Evolutionary conservation across 2,888 invertebrate genomes (phyloP).

Genomic region (Megalurothrips usitatus): DNA sequence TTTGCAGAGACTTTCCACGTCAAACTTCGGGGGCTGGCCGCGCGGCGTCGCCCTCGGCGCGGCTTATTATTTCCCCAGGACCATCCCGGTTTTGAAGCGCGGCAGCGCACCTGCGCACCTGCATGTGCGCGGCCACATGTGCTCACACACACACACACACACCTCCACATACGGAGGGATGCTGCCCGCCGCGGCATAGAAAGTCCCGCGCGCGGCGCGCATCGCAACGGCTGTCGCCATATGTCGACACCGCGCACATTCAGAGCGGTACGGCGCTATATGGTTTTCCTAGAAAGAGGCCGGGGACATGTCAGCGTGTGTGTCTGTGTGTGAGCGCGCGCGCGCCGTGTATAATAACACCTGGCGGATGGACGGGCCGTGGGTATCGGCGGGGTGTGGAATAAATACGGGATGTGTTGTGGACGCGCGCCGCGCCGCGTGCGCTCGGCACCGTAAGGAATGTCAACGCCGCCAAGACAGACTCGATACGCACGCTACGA

Average conservation of each 20-base stretch:
- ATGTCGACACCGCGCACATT: slow-evolving; percentile 5
- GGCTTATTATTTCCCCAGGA: too few species aligned
- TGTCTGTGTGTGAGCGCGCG: not conserved
- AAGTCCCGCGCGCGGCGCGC: not conserved
- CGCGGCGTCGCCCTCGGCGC: too few species aligned
- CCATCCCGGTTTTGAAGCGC: too few species aligned
- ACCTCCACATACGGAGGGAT: slow-evolving; percentile 7
- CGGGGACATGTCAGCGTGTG: not conserved
- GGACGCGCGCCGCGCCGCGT: too few species aligned
- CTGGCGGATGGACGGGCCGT: not conserved
- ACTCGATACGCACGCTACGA: too few species aligned
- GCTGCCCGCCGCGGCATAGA: not conserved
- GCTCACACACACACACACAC: not conserved
- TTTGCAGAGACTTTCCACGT: too few species aligned
- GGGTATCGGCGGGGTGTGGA: too few species aligned
- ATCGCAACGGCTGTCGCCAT: slow-evolving; percentile 3
- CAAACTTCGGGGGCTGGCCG: too few species aligned
- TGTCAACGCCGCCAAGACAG: too few species aligned
- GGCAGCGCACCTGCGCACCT: too few species aligned
- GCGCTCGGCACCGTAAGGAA: too few species aligned
- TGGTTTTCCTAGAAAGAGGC: slow-evolving; percentile 17
- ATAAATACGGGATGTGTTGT: too few species aligned
- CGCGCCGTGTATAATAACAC: slow-evolving; percentile 7
- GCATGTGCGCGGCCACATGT: not conserved
- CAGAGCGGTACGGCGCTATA: slow-evolving; percentile 7